Evolutionary conservation across 2,113 vertebrate species (phyloP).

Genomic region (Cynopterus brachyotis): DNA sequence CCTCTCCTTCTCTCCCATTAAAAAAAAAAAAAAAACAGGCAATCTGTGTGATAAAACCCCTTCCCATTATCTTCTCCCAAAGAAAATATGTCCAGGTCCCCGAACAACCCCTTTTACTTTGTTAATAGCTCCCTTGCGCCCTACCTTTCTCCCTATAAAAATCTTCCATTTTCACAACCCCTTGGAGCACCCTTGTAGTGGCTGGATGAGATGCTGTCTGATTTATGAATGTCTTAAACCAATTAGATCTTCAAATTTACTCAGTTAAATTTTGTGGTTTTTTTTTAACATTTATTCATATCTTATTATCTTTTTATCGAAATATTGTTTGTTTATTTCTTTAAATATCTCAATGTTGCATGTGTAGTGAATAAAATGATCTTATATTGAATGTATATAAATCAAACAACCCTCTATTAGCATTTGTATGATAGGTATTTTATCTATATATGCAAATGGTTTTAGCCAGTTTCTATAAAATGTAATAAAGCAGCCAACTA

Average conservation of each 20-base stretch:
- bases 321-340: not conserved
- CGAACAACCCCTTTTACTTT: not conserved
- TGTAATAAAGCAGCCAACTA: not conserved
- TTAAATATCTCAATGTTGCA: not conserved
- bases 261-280: not conserved
- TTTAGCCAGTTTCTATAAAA: not conserved
- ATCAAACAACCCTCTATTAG: not conserved
- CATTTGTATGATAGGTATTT: not conserved
- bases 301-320: not conserved
- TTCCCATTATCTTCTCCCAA: not conserved
- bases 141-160: not conserved
- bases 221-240: not conserved
- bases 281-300: not conserved
- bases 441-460: not conserved
- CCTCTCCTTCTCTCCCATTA: not conserved
- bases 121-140: not conserved
- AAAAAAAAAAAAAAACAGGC: not conserved
- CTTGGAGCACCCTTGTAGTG: not conserved
- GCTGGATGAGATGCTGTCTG: not conserved
- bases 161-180: not conserved
- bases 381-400: not conserved
- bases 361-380: not conserved
- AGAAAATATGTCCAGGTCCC: not conserved
- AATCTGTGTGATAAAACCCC: not conserved
- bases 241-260: not conserved